Conservation (phyloP, 1,140 invertebrate genomes). For the Contarinia nasturtii region DNA sequence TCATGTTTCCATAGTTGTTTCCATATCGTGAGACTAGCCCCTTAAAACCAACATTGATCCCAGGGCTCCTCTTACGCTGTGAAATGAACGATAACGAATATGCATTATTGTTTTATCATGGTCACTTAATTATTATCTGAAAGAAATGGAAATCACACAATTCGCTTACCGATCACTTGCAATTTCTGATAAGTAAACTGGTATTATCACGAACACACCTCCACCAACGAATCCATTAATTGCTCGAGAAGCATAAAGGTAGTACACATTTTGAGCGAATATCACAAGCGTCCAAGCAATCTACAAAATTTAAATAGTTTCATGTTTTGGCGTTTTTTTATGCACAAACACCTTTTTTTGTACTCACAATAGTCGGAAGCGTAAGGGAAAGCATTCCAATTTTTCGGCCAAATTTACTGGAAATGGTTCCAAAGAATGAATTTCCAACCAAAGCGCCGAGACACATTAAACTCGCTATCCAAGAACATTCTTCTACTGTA, state of each 20-base stretch:
- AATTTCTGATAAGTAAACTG: constrained; percentile 26
- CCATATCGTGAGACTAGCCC: too few relatives aligned
- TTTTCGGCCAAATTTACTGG: constrained; percentile 17
- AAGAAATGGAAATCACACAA: too few relatives aligned
- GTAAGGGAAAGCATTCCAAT: constrained; percentile 11
- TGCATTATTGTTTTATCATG: too few relatives aligned
- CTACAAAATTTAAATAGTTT: constrained; percentile 7
- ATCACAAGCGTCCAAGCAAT: constrained; percentile 20
- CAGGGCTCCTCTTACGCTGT: too few relatives aligned
- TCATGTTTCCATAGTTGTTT: too few relatives aligned
- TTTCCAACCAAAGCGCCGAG: constrained; percentile 17
- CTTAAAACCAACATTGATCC: constrained; percentile 13
- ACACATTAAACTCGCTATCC: constrained; percentile 19
- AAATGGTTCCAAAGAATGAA: constrained; percentile 15
- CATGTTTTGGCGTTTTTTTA: not conserved
- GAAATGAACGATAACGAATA: too few relatives aligned
- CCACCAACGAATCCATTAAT: constrained; percentile 25
- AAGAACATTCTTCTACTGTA: constrained; percentile 15
- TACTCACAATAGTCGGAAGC: constrained; percentile 13
- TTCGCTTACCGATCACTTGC: not conserved
- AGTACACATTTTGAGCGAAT: constrained; percentile 16
- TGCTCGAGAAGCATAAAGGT: constrained; percentile 22
- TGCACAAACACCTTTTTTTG: too few relatives aligned
- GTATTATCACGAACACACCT: constrained; percentile 23
- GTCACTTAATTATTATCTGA: too few relatives aligned